Percentiles rank a stretch among this genome's conserved stretches.
Conservation (phyloP, 2,113 vertebrate species). For the Onychostruthus taczanowskii region DNA sequence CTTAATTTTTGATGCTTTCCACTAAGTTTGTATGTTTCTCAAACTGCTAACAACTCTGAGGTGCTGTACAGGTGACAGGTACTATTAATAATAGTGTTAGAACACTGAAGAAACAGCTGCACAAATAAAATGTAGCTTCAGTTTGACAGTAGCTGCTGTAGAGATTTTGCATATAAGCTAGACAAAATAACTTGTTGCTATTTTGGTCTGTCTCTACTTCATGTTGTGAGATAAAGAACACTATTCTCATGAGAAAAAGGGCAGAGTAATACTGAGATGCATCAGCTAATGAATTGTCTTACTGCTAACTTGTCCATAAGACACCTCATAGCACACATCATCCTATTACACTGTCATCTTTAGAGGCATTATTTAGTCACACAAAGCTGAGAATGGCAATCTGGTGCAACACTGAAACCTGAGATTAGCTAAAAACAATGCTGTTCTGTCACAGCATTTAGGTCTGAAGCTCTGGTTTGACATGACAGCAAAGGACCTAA, state of each 20-base stretch:
- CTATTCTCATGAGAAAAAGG: not conserved
- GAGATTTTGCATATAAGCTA: not conserved
- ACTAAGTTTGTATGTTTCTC: not conserved
- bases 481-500: not conserved
- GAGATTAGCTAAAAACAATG: not conserved
- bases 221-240: not conserved
- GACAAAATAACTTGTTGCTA: constrained; percentile 22
- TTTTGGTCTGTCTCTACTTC: not conserved
- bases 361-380: not conserved
- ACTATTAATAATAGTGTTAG: not conserved
- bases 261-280: not conserved
- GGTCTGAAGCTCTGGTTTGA: not conserved
- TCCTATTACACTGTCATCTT: not conserved
- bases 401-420: not conserved
- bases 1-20: not conserved
- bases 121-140: not conserved
- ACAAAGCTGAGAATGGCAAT: not conserved
- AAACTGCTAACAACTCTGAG: not conserved
- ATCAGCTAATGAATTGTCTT: not conserved
- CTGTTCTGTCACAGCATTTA: not conserved
- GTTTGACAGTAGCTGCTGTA: not conserved
- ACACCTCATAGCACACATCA: not conserved
- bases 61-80: not conserved
- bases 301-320: not conserved
- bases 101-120: not conserved